A percentile compares a stretch with the other conserved stretches of the same genome.
Conservation (phyloP, 2,113 vertebrate species). For the Rallus limicola region DNA sequence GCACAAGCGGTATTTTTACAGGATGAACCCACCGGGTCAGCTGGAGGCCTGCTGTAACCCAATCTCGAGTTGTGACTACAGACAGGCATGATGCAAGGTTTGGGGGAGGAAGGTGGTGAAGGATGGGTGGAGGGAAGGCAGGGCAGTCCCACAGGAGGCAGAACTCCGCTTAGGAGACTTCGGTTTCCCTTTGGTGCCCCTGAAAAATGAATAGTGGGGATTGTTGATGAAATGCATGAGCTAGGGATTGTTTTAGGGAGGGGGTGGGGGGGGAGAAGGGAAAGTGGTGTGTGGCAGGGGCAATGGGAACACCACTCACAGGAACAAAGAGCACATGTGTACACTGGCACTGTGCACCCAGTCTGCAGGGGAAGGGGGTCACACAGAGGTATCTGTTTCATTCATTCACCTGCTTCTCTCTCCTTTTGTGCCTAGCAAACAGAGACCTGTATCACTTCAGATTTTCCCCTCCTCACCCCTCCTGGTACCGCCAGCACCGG, state of each 20-base stretch:
- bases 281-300: not conserved
- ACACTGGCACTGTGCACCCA: not conserved
- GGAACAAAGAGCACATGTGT: constrained; percentile 35
- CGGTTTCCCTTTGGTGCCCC: constrained; percentile 21
- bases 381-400: not conserved
- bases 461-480: not conserved
- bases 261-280: not conserved
- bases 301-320: not conserved
- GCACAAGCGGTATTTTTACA: constrained; percentile 52
- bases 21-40: constrained; percentile 52
- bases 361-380: not conserved
- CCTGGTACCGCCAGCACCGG: not conserved
- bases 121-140: not conserved
- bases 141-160: not conserved
- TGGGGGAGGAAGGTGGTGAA: constrained; percentile 42
- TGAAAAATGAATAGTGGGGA: constrained; percentile 3
- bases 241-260: not conserved
- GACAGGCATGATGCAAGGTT: not conserved
- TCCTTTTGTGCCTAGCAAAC: not conserved
- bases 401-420: constrained; percentile 2
- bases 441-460: not conserved
- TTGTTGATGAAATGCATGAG: not conserved
- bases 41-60: constrained; percentile 59
- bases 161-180: not conserved
- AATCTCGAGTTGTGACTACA: constrained; percentile 5